Evolutionary conservation across 2,888 invertebrate species (phyloP).

Genomic region (Cryptus armator): DNA sequence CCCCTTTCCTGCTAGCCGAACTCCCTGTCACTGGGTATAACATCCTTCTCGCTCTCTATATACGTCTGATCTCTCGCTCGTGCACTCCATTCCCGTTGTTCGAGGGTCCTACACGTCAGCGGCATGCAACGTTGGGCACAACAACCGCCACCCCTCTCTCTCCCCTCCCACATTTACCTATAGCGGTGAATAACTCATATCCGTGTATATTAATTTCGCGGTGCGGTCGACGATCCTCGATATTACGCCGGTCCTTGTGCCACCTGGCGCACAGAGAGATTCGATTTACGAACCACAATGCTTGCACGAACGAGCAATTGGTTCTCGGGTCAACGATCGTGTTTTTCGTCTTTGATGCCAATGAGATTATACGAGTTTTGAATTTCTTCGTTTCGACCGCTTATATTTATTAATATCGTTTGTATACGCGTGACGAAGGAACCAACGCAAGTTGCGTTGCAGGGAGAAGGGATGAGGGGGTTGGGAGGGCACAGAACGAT

Average conservation of each 20-base stretch:
- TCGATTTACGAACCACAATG: conserved; percentile 40
- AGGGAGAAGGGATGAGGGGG: too few species aligned
- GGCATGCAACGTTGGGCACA: conserved; percentile 73
- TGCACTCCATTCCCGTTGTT: conserved; percentile 75
- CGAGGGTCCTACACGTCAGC: conserved; percentile 82
- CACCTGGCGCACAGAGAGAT: conserved; percentile 50
- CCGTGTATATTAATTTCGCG: conserved; percentile 80
- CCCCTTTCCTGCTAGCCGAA: conserved; percentile 65
- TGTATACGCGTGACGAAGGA: not conserved
- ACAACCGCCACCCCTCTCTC: conserved; percentile 53
- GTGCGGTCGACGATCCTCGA: conserved; percentile 72
- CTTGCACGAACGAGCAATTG: not conserved
- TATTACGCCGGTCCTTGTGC: conserved; percentile 75
- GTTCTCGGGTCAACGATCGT: not conserved
- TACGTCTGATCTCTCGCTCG: conserved; percentile 66
- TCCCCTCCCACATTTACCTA: conserved; percentile 56
- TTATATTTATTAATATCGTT: conserved; percentile 31
- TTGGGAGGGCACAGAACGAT: too few species aligned
- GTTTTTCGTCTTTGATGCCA: conserved; percentile 1
- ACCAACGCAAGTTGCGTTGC: not conserved
- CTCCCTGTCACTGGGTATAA: conserved; percentile 56
- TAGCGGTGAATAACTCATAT: conserved; percentile 79
- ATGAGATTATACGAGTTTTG: not conserved
- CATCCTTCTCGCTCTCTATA: conserved; percentile 68
- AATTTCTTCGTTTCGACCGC: conserved; percentile 1